Evolutionary conservation across 2,888 invertebrate species (phyloP).

Genomic region (Trachelus iudaicus): DNA sequence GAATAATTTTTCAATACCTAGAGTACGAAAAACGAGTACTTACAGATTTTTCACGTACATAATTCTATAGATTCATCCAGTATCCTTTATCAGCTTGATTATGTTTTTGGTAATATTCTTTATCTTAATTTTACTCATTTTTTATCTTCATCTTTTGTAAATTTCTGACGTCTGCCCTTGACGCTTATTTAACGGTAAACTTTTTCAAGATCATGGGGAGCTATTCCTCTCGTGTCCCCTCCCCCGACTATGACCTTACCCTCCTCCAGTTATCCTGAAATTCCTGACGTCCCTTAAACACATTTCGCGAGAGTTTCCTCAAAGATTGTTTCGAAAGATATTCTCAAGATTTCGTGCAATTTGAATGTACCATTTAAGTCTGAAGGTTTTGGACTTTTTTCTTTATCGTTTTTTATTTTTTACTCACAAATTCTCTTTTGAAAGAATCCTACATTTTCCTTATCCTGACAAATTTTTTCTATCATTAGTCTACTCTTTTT

Average conservation of each 20-base stretch:
- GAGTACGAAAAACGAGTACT: no score
- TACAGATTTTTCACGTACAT: no score
- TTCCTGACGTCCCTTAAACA: background rate
- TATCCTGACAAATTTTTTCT: background rate
- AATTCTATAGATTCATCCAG: background rate
- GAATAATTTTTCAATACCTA: no score
- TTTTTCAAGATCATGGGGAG: background rate
- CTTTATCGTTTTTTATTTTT: background rate
- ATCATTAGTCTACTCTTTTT: background rate
- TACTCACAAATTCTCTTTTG: background rate
- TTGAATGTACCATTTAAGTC: background rate
- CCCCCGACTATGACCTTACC: background rate
- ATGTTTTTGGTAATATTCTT: background rate
- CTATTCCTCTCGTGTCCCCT: background rate
- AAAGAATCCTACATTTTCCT: no score
- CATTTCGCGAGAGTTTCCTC: background rate
- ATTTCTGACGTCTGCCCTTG: background rate
- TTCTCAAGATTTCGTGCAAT: background rate
- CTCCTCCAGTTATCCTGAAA: background rate
- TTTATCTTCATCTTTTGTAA: background rate
- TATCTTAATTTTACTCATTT: background rate
- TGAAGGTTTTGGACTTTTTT: background rate
- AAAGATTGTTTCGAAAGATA: background rate
- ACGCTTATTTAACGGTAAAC: background rate
- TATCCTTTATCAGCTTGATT: background rate